A percentile compares a stretch with the other conserved stretches of the same genome.
Conservation (phyloP, 2,888 invertebrate genomes). For the Biston betularia region DNA sequence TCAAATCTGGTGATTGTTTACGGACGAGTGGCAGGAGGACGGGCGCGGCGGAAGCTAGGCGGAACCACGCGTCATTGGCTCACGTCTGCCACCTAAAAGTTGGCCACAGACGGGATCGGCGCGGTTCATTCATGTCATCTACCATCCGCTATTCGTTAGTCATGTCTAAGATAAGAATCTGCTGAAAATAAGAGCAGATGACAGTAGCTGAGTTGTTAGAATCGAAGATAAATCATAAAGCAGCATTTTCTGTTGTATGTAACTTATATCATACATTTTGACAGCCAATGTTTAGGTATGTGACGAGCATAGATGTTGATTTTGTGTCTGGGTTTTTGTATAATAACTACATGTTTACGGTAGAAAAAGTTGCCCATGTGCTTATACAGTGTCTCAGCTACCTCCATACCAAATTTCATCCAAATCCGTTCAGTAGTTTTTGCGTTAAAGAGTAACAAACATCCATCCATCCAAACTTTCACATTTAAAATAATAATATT, state of each 20-base stretch:
- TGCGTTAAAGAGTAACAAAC: no score
- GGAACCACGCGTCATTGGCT: conserved; percentile 84
- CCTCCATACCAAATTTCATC: no score
- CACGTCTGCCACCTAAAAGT: conserved; percentile 66
- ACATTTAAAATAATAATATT: no score
- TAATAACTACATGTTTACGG: no score
- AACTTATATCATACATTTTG: neutral
- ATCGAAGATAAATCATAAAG: neutral
- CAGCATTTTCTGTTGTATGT: neutral
- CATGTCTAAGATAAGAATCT: conserved; percentile 59
- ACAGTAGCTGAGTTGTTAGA: conserved; percentile 9
- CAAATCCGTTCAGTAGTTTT: no score
- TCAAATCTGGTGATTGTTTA: conserved; percentile 78
- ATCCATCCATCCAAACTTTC: no score
- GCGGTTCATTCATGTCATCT: conserved; percentile 69
- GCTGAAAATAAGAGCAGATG: conserved; percentile 34
- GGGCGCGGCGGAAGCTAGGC: conserved; percentile 73
- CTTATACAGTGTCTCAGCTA: no score
- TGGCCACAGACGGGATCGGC: conserved; percentile 61
- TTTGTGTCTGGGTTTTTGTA: no score
- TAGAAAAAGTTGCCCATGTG: no score
- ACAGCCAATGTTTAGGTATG: no score
- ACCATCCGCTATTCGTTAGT: conserved; percentile 57
- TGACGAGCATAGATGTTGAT: no score
- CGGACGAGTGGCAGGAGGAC: conserved; percentile 66